These are phyloP conservation scores for Atractosteus spatula DNA, from an alignment of 2,113 vertebrate genomes.

Conservation along the genomic window DNA sequence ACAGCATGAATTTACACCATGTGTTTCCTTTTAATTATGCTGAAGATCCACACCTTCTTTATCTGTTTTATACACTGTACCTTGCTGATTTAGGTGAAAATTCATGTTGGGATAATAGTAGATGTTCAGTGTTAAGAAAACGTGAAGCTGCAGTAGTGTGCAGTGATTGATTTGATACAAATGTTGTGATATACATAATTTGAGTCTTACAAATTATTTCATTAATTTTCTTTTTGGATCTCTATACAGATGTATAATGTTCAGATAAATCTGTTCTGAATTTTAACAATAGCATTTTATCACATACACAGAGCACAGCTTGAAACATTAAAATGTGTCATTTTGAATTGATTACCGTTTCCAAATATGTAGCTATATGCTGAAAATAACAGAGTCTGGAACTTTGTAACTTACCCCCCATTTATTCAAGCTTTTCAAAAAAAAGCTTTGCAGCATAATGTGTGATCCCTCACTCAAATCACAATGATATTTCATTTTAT, in stretches of 20 bases:
- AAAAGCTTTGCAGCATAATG: not conserved
- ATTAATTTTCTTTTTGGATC: not conserved
- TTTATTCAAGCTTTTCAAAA: conserved; percentile 20
- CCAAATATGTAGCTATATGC: conserved; percentile 9
- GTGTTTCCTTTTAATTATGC: conserved; percentile 52
- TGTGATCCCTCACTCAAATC: conserved; percentile 61
- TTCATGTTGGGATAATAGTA: conserved; percentile 69
- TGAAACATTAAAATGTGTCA: conserved; percentile 18
- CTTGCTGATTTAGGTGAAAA: conserved; percentile 64
- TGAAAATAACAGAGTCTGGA: not conserved
- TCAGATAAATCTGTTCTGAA: conserved; percentile 6
- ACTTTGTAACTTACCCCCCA: not conserved
- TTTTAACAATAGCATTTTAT: conserved; percentile 9
- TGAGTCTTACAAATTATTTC: not conserved
- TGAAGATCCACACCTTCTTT: conserved; percentile 51
- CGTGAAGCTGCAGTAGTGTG: conserved; percentile 52
- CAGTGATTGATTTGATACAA: not conserved
- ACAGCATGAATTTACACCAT: conserved; percentile 64
- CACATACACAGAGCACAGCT: conserved; percentile 6
- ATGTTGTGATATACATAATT: not conserved
- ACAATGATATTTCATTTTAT: conserved; percentile 82
- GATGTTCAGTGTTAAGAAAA: conserved; percentile 65
- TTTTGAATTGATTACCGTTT: conserved; percentile 8
- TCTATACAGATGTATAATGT: not conserved
- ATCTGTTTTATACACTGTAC: conserved; percentile 53